Evolutionary conservation across 2,888 invertebrate genomes (phyloP), one percentile per base, ranked within the genome.

Genomic region (Chrysolina americana): DNA sequence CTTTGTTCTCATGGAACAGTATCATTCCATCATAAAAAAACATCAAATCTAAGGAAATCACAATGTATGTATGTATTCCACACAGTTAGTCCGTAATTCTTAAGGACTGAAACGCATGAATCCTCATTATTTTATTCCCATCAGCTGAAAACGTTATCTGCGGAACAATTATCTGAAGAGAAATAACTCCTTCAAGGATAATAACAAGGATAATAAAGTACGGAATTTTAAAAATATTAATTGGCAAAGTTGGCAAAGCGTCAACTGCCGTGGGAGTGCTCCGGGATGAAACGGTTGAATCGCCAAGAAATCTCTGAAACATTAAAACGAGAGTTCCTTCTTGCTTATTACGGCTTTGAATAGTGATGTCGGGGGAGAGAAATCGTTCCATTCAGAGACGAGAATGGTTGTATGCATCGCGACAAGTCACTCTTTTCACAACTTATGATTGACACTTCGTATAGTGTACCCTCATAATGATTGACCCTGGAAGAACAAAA

Each of bases 151-250:
- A 82, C 78, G 77, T 83, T 83, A 84, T 85, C 83, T 81, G 77
- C 75, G 80, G 81, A 80, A 82, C 83, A 82, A 84, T 85, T 84
- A 85, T 84, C 84, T 80, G 79, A 77, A 80, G 80, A 79, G 81
- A 76, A 83, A 85, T 85, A 85, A 85, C 84, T 85, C 85, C 83
- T 83, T 78, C 79, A 83, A 83, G 85, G 84, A 83, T 84, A 86
- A 86, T 87, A 86, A 86, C 79, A 82, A 82, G 85, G 85, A 83
- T 84, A 86, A 86, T 87, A 86, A 87, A 86, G 83, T 84, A 83
- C 81, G 76, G 82, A 84, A 85, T 86, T 86, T 84, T 85, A 87
- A 87, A 86, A 86, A 86, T 86, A 87, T 87, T 87, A 87, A 87
- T 87, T 86, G 86, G 85, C 80, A 86, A 87, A 87, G 87, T 87